Conservation (phyloP, 1,140 invertebrate species). For the Drosophila arizonae region DNA sequence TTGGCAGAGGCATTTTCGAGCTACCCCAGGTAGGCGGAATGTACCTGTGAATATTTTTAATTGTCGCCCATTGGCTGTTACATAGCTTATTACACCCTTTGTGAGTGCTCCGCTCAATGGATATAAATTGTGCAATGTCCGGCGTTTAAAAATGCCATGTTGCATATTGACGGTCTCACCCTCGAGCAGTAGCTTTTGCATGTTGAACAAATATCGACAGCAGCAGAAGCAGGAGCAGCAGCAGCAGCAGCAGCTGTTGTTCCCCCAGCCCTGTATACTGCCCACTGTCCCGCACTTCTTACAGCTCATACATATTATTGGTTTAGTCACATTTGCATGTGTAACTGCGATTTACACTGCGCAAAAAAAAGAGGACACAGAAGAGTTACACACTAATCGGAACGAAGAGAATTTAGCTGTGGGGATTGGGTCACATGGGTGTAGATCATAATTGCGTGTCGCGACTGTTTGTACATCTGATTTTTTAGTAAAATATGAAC, state of each 20-base stretch:
- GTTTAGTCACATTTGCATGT: slow-evolving; percentile 80
- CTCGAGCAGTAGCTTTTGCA: slow-evolving; percentile 4
- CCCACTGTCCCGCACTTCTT: neutral
- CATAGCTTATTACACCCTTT: slow-evolving; percentile 6
- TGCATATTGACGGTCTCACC: slow-evolving; percentile 54
- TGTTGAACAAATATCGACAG: slow-evolving; percentile 62
- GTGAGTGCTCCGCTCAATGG: neutral
- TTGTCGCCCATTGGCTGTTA: neutral
- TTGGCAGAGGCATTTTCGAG: too few relatives aligned
- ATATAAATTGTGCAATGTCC: slow-evolving; percentile 47
- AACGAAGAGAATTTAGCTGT: slow-evolving; percentile 24
- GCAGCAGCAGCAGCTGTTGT: slow-evolving; percentile 8
- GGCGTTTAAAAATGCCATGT: slow-evolving; percentile 48
- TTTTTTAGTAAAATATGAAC: slow-evolving; percentile 39
- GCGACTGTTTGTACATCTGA: slow-evolving; percentile 25
- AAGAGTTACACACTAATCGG: slow-evolving; percentile 42
- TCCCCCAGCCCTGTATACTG: neutral
- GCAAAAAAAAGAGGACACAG: slow-evolving; percentile 57
- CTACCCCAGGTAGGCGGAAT: too few relatives aligned
- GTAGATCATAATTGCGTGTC: slow-evolving; percentile 49
- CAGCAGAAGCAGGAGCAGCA: slow-evolving; percentile 26
- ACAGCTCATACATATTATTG: slow-evolving; percentile 67
- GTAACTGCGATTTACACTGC: slow-evolving; percentile 74
- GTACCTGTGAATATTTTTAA: too few relatives aligned
- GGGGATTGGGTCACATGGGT: slow-evolving; percentile 26